Evolutionary conservation across 2,888 invertebrate species (phyloP), one percentile per base, ranked within the genome.

Genomic region (Stratiomys singularior): DNA sequence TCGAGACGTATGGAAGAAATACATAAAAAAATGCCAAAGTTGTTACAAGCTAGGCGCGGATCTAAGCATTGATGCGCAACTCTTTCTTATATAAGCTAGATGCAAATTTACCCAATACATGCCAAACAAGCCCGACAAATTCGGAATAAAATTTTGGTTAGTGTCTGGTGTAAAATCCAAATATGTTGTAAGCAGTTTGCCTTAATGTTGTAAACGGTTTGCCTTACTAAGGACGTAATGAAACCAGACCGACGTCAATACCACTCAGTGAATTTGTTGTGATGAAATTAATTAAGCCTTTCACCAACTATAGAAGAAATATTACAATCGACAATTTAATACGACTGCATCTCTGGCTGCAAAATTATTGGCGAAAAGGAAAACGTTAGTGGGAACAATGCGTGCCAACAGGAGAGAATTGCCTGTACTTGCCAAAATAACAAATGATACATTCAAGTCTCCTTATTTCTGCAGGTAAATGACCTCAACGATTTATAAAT

Each of bases 121-220:
- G 81, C 52, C 79, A 46, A 82, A 82, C 76, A 83, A 83, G 77
- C 82, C 80, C 0, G 80, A 82, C 69, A 83, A 83, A 78, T 83
- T 79, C 60, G 79, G 79, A 9, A 77, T 79, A 18, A 71, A 80
- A 67, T 80, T 83, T 77, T 83, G 82, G 82, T 76, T 84, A 15
- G 81, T 82, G 64, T 81, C 79, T 27, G 82, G 83, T 76, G 81
- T 82, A 11, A 69, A 74, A 27, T 81, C 76, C 46, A 82, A 82
- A 63, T 82, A 80, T 9, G 64, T 82, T 58, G 30, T 82, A 64
- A 83, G 83, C 81, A 81, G 79, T 9, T 82, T 83, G n/a, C n/a
- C n/a, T n/a, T n/a, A n/a, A n/a, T n/a, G n/a, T n/a, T n/a, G n/a
- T n/a, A n/a, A n/a, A n/a, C n/a, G n/a, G n/a, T n/a, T n/a, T n/a